Conservation (phyloP, 2,797 vertebrate species). For the Hydrophis major region DNA sequence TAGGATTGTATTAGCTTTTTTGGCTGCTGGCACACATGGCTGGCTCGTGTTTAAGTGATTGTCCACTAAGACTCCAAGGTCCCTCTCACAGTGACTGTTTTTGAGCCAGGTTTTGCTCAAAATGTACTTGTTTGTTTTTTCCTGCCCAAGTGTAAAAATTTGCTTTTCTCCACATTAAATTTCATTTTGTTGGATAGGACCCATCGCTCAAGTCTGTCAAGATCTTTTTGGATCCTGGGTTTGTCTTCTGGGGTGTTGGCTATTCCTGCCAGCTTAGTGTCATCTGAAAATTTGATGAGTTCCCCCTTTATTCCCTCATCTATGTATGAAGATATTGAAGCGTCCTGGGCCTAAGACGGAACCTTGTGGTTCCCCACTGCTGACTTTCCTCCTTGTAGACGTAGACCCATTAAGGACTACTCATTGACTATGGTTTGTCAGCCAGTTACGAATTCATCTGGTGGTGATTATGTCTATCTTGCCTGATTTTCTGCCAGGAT, state of each 20-base stretch:
- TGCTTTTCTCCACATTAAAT: neutral
- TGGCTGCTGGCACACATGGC: neutral
- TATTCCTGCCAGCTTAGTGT: neutral
- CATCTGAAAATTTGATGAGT: neutral
- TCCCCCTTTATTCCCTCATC: neutral
- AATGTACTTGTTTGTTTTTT: neutral
- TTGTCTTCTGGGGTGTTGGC: neutral
- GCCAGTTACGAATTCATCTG: neutral
- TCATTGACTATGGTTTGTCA: neutral
- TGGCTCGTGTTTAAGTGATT: neutral
- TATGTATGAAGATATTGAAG: neutral
- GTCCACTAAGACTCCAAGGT: neutral
- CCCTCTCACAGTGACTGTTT: neutral
- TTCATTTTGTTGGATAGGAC: neutral
- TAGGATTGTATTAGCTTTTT: neutral
- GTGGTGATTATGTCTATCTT: neutral
- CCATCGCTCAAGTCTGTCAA: neutral
- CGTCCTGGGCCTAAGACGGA: neutral
- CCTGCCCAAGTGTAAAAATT: neutral
- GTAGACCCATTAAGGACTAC: neutral
- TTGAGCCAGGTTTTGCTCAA: neutral
- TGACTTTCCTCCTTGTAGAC: neutral
- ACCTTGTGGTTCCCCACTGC: neutral
- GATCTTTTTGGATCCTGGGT: neutral
- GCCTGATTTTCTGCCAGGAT: conserved; percentile 70